phyloP scores from a whole-genome alignment of 2,797 vertebrate genomes.

The Scyliorhinus canicula region DNA sequence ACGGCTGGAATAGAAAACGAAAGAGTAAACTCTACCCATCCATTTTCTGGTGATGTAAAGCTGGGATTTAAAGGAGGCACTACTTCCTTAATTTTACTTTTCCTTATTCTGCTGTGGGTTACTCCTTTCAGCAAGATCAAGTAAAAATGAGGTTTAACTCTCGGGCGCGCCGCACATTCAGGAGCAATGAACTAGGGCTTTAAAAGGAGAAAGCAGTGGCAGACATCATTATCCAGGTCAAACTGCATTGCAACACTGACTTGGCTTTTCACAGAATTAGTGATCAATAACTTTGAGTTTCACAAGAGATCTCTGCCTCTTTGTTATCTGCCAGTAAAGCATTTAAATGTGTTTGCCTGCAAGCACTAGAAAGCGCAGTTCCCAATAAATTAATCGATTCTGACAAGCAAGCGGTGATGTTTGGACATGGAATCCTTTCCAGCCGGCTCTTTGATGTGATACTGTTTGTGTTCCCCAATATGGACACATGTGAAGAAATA shows the following conservation, averaged over 20 bases:
- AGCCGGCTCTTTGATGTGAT: background rate
- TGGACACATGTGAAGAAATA: background rate
- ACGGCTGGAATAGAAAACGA: background rate
- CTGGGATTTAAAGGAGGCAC: background rate
- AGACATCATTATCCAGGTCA: background rate
- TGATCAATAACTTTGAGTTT: background rate
- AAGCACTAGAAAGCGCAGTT: background rate
- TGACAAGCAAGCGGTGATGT: background rate
- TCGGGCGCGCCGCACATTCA: background rate
- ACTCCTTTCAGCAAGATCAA: background rate
- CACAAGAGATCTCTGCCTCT: background rate
- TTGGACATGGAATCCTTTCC: background rate
- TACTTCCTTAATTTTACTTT: background rate
- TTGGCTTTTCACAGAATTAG: background rate
- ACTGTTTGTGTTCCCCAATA: background rate
- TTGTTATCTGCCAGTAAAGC: conserved; percentile 1
- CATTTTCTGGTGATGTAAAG: background rate
- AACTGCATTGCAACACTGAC: background rate
- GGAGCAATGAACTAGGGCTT: background rate
- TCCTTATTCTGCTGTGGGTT: background rate
- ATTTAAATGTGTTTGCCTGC: background rate
- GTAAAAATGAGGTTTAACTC: background rate
- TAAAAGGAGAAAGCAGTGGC: background rate
- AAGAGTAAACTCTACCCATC: background rate
- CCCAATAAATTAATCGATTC: conserved; percentile 19